phyloP scores from a whole-genome alignment of 2,797 vertebrate genomes.

The Centroberyx gerrardi region DNA sequence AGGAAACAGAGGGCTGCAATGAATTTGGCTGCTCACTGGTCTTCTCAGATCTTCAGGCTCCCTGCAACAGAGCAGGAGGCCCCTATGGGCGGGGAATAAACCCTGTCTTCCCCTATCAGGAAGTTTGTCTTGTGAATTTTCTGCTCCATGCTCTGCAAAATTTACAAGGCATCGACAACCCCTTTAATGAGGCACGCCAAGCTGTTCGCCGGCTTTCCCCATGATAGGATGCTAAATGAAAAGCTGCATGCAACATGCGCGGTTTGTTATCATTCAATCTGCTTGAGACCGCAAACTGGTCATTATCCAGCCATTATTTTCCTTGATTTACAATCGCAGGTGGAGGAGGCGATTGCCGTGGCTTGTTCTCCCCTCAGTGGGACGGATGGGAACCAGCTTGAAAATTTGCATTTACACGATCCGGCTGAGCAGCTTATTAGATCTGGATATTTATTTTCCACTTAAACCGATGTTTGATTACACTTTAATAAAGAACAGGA shows the following conservation, averaged over 20 bases:
- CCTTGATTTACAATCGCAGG: constrained; percentile 95
- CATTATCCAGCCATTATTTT: constrained; percentile 98
- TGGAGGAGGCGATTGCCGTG: constrained; percentile 90
- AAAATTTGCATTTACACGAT: constrained; percentile 99
- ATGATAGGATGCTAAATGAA: constrained; percentile 98
- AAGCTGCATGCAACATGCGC: constrained; percentile 92
- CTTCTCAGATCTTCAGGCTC: constrained; percentile 69
- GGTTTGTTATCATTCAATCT: constrained; percentile 99
- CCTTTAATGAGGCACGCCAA: constrained; percentile 96
- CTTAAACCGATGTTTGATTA: constrained; percentile 98
- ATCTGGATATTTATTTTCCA: constrained; percentile 99
- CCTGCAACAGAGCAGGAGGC: constrained; percentile 75
- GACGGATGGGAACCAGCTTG: constrained; percentile 95
- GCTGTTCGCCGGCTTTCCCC: constrained; percentile 92
- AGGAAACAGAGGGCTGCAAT: constrained; percentile 88
- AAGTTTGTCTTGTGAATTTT: constrained; percentile 96
- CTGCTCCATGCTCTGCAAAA: constrained; percentile 78
- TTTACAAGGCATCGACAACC: constrained; percentile 94
- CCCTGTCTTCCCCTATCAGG: constrained; percentile 89
- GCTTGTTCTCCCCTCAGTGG: constrained; percentile 92
- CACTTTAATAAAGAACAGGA: constrained; percentile 95
- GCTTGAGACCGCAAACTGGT: constrained; percentile 97
- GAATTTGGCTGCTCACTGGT: constrained; percentile 83
- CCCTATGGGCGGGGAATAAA: constrained; percentile 90
- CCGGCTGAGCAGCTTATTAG: constrained; percentile 98